Evolutionary conservation across 2,797 vertebrate genomes (phyloP), one percentile per base, ranked within the genome.

Genomic region (Muscicapa comitata): DNA sequence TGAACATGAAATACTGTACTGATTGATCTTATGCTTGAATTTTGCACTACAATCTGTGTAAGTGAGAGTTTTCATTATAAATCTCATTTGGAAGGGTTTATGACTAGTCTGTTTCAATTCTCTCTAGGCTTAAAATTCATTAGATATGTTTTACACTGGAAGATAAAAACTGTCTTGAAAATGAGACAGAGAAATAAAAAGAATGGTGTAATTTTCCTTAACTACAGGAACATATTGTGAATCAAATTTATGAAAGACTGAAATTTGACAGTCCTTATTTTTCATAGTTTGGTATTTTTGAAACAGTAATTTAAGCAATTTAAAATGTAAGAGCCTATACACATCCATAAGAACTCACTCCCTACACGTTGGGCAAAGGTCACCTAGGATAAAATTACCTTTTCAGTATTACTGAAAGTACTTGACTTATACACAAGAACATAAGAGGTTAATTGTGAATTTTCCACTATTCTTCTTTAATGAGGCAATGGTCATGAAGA

Each of bases 51-150:
- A 80, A 58, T 40, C 57, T 51, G 16, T 87, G 61, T 47, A 94
- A 94, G 77, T 92, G 33, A 51, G 73, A 86, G 51, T 95, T 95
- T 94, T 95, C 89, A 93, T 94, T 95, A 92, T 80, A 92, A 95
- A 96, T 84, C 78, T 92, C 50, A 93, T 95, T 96, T 94, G 83
- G 75, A 91, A 91, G 43, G 47, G 42, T 83, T 96, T 95, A 93
- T 90, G 89, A 81, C 89, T 84, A 70, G 43, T 24, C 47, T 90
- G 81, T 88, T 95, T 86, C 81, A 95, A 86, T 95, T 93, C 84
- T 84, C 85, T 78, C 78, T 57, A 72, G 81, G 55, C 37, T 88
- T 66, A 75, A 91, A 93, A 94, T 47, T 86, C 86, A 50, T 86
- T 83, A 95, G 72, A 50, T 72, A 42, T 48, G 28, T 89, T 94